phyloP scores from a whole-genome alignment of 2,113 vertebrate species.

The Gopherus evgoodei region DNA sequence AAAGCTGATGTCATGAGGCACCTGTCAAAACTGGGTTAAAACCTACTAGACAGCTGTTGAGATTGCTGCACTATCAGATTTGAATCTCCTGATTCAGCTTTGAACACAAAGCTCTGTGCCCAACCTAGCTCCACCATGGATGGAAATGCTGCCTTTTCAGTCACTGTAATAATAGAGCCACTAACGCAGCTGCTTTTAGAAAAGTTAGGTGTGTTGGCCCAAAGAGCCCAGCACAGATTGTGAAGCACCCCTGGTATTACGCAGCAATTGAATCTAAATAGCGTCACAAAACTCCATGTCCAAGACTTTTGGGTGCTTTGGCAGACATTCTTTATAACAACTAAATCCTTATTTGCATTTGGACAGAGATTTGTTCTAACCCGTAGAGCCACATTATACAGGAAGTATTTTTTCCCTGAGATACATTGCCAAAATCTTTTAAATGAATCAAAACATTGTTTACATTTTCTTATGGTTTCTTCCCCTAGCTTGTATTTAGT shows the following conservation, averaged over 20 bases:
- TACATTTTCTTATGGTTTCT: not conserved
- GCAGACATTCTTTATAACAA: not conserved
- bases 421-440: not conserved
- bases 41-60: not conserved
- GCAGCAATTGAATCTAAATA: not conserved
- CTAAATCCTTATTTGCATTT: rapidly evolving
- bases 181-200: rapidly evolving
- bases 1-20: not conserved
- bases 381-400: not conserved
- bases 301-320: not conserved
- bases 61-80: not conserved
- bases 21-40: not conserved
- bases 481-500: not conserved
- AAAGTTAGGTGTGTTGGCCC: not conserved
- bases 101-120: not conserved
- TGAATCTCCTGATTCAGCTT: not conserved
- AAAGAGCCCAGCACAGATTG: not conserved
- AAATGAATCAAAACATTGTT: not conserved
- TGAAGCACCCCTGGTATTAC: rapidly evolving
- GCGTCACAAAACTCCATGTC: rapidly evolving
- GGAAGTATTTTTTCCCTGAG: not conserved
- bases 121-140: not conserved
- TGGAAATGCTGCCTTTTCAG: too few species aligned
- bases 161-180: not conserved
- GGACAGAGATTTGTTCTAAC: not conserved